These are phyloP conservation scores for Selene dorsalis DNA, from an alignment of 2,797 vertebrate species.

Conservation along the genomic window DNA sequence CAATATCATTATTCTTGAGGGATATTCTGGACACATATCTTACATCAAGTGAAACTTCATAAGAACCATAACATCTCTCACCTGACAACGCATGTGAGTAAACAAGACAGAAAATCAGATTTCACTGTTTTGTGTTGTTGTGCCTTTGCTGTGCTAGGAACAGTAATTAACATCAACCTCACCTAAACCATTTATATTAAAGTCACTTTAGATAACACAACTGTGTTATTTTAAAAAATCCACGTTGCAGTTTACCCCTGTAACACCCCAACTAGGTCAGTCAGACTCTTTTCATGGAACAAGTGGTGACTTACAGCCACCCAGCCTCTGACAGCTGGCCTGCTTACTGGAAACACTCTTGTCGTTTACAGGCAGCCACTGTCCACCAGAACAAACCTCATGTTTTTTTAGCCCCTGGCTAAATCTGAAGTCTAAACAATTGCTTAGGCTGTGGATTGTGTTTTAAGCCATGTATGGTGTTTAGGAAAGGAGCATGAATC, in stretches of 20 bases:
- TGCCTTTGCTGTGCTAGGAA: not conserved
- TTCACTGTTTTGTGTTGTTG: not conserved
- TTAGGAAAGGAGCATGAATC: slow-evolving; percentile 37
- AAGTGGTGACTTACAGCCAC: slow-evolving; percentile 43
- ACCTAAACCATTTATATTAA: not conserved
- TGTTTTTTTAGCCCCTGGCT: slow-evolving; percentile 8
- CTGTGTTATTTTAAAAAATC: not conserved
- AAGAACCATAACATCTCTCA: not conserved
- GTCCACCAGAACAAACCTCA: slow-evolving; percentile 36
- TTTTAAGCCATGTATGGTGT: slow-evolving; percentile 61
- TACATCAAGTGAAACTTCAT: not conserved
- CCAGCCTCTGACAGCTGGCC: slow-evolving; percentile 63
- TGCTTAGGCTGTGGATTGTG: not conserved
- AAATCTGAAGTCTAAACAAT: slow-evolving; percentile 31
- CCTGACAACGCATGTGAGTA: not conserved
- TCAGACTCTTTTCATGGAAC: slow-evolving; percentile 26
- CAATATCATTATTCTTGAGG: not conserved
- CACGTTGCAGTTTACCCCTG: slow-evolving; percentile 18
- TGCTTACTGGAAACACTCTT: slow-evolving; percentile 66
- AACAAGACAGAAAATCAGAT: not conserved
- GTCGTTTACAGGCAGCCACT: slow-evolving; percentile 64
- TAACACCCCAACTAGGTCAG: slow-evolving; percentile 18
- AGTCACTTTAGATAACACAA: not conserved
- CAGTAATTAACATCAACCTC: not conserved
- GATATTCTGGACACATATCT: not conserved